Base-by-base conservation (phyloP, 2,888 invertebrate species). In the Neoaliturus tenellus region DNA sequence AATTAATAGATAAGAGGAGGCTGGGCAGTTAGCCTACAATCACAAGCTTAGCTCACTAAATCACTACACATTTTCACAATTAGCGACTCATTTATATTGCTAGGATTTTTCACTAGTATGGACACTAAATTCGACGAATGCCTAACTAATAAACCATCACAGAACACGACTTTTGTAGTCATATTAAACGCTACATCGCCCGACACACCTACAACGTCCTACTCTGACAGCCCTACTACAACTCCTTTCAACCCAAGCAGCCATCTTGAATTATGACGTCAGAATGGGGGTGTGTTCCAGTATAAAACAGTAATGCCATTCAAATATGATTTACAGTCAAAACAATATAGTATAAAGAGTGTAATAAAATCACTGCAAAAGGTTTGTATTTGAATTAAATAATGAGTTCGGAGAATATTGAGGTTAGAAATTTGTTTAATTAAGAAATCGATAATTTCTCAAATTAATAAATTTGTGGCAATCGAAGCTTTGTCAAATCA, bases 251-350 rank as follows among this genome's bases (percentile, higher is more conserved):
- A 93, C 92, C 93, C 93, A 92, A 93, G 92, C 94, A 93, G 94
- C 95, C 95, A 95, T 95, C 94, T 95, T 95, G 94, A 92, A 92
- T 92, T 91, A 91, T 92, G 93, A 94, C 94, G 94, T 94, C 94
- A 94, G 80, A 55, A 81, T 28, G 67, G 81, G 67, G 81, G 55
- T 78, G 41, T 41, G 78, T 78, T 33, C 48, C 62, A 25, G 28
- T 62, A 17, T 28, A 28, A 1, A 14, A 25, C 28, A 12, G 5
- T 51, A 23, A 51, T 51, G 51, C 51, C 4, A 51, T 51, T 4
- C 23, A 51, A 51, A 44, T 44, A 44, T 14, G 10, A 44, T 44
- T 14, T 44, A 14, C 44, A 44, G 10, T 35, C 10, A 14, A 14
- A 44, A 44, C n/a, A n/a, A n/a, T n/a, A n/a, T n/a, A n/a, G n/a